A percentile compares a stretch with the other conserved stretches of the same genome.
Evolutionary conservation across 2,797 vertebrate species (phyloP).

Genomic region (Cottoperca gobio): DNA sequence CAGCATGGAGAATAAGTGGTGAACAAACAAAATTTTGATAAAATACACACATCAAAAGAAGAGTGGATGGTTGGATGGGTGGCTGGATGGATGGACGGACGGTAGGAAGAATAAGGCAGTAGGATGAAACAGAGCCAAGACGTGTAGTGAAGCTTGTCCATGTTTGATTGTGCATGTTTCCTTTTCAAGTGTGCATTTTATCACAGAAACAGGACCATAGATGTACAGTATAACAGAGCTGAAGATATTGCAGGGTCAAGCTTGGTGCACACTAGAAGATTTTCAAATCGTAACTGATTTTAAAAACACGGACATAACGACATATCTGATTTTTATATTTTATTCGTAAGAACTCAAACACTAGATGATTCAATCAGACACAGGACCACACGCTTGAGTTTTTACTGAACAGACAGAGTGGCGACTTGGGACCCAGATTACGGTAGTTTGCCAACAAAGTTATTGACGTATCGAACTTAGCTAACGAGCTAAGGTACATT

Average conservation of each 20-base stretch:
- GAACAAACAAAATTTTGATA: conserved; percentile 80
- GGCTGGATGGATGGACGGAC: conserved; percentile 20
- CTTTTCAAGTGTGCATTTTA: conserved; percentile 55
- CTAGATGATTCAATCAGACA: too few species aligned
- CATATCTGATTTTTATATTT: too few species aligned
- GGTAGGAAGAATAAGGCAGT: not conserved
- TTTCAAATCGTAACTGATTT: too few species aligned
- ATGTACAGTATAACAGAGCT: not conserved
- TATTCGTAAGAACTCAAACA: too few species aligned
- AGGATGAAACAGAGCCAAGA: conserved; percentile 22
- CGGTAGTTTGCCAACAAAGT: too few species aligned
- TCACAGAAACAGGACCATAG: not conserved
- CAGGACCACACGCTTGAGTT: too few species aligned
- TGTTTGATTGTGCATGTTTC: conserved; percentile 28
- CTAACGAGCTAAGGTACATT: too few species aligned
- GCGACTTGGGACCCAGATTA: too few species aligned
- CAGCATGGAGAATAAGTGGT: conserved; percentile 82
- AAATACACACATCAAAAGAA: conserved; percentile 76
- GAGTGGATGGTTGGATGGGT: conserved; percentile 32
- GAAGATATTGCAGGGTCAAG: not conserved
- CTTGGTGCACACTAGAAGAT: too few species aligned
- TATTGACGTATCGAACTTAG: too few species aligned
- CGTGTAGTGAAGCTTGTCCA: conserved; percentile 27
- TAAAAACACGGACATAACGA: too few species aligned
- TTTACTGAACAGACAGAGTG: too few species aligned